Evolutionary conservation across 64 coral and sea anemone genomes (phyloP), one percentile per base, ranked within the genome.

Genomic region (Porites lutea): DNA sequence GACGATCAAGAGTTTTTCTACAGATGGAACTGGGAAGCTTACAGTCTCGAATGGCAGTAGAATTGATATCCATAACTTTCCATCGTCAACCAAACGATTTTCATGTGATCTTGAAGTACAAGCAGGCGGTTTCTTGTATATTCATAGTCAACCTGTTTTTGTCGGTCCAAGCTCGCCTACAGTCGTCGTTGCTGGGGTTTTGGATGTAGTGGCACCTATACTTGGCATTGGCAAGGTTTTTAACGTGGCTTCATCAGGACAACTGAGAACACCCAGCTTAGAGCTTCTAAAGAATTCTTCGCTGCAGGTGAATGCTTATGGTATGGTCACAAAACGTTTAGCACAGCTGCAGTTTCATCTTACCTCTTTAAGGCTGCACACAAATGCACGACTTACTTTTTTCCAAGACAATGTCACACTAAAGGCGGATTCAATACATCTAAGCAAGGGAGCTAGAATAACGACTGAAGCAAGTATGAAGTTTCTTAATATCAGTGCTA

Each of bases 11-110:
- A 86, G 68, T 19, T 67, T 97, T 53, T 48, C 81, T 44, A 83
- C 91, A 0, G 88, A 97, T 75, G 90, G 87, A 72, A 89, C 58
- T 18, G 95, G 95, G 6, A 97, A 94, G 54, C 86, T 97, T 23
- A 88, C 93, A 69, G 67, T 97, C 47, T 64, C 65, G 13, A 48
- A 21, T 74, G 87, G 70, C 2, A 90, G 78, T 71, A 54, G 45
- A 82, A 23, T 97, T 23, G 58, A 79, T 65, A 20, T 94, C 59
- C n/a, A 23, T 13, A 80, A 69, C 47, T 47, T 97, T 82, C 62
- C 57, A 46, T 57, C 67, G 52, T 58, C 61, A 16, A 68, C 82
- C 21, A 83, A 68, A 69, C 66, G 48, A 89, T 86, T 91, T 65
- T 59, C 71, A 67, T 87, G 91, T 88, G 95, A 97, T 50, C 82